Percentiles rank a stretch among this genome's conserved stretches.
These are phyloP conservation scores for Oryzias sinensis DNA, from an alignment of 2,797 vertebrate genomes.

Conservation along the genomic window DNA sequence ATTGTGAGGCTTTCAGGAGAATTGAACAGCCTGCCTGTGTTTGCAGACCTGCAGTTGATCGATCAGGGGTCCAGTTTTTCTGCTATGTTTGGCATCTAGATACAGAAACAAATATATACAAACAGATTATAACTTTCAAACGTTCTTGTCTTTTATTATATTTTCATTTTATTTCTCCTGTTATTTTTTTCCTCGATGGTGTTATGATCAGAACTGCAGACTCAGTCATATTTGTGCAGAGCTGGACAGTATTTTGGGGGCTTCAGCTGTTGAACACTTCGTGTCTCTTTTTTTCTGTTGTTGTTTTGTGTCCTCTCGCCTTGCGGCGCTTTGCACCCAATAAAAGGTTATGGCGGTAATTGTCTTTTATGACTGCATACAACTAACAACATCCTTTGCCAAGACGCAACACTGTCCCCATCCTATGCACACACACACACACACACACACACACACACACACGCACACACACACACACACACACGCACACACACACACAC, in stretches of 20 bases:
- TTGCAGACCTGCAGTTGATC: neutral
- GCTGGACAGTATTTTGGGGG: slow-evolving; percentile 59
- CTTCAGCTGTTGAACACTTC: slow-evolving; percentile 67
- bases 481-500: slow-evolving; percentile 18
- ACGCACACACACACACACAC: neutral
- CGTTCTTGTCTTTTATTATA: neutral
- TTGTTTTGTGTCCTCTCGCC: slow-evolving; percentile 78
- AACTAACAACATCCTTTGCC: slow-evolving; percentile 84
- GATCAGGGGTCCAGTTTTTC: neutral
- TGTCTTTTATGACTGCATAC: slow-evolving; percentile 93
- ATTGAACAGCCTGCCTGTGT: slow-evolving; percentile 1
- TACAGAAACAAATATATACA: neutral
- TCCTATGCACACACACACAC: slow-evolving; percentile 30
- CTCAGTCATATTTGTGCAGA: slow-evolving; percentile 39
- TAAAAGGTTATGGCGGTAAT: slow-evolving; percentile 95
- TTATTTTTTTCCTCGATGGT: neutral
- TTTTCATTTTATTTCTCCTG: neutral
- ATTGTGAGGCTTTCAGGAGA: slow-evolving; percentile 14
- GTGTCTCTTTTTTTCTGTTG: slow-evolving; percentile 69
- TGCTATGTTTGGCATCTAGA: neutral
- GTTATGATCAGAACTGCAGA: neutral
- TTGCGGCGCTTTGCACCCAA: slow-evolving; percentile 92
- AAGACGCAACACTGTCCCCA: slow-evolving; percentile 69
- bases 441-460: neutral
- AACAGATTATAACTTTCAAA: neutral